A percentile compares a stretch with the other conserved stretches of the same genome.
phyloP scores from a whole-genome alignment of 35 echinoderm and acorn worm species.

The Stichopus chloronotus region DNA sequence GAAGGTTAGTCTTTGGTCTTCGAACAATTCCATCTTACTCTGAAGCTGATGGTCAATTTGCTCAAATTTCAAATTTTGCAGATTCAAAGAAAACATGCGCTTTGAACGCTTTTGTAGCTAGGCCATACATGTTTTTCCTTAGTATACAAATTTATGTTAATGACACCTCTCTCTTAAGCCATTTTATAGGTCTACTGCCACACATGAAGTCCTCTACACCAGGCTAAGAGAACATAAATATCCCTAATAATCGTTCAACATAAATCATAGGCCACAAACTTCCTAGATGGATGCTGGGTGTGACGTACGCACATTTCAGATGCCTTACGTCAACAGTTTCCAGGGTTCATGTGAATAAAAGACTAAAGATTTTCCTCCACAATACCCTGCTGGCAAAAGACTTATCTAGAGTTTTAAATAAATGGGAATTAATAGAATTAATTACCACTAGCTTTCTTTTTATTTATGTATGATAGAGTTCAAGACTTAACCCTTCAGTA shows the following conservation, averaged over 20 bases:
- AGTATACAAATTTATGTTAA: not conserved
- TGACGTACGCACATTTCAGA: not conserved
- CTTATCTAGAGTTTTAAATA: not conserved
- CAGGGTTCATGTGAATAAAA: conserved; percentile 6
- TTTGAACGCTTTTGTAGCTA: too few species aligned
- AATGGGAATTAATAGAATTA: not conserved
- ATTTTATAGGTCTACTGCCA: not conserved
- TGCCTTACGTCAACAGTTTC: conserved; percentile 3
- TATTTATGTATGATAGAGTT: not conserved
- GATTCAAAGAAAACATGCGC: too few species aligned
- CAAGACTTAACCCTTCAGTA: not conserved
- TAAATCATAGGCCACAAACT: not conserved
- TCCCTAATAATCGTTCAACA: not conserved
- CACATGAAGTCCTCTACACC: not conserved
- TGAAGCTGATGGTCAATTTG: too few species aligned
- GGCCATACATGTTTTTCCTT: not conserved
- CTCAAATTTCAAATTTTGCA: too few species aligned
- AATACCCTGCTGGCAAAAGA: not conserved
- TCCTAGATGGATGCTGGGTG: not conserved
- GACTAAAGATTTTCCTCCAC: not conserved
- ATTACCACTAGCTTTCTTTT: not conserved
- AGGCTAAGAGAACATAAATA: conserved; percentile 9
- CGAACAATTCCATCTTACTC: too few species aligned
- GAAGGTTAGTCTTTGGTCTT: too few species aligned
- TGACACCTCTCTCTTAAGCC: not conserved